These are phyloP conservation scores for Poliocrania exsul DNA, from an alignment of 2,797 vertebrate species.

Conservation along the genomic window DNA sequence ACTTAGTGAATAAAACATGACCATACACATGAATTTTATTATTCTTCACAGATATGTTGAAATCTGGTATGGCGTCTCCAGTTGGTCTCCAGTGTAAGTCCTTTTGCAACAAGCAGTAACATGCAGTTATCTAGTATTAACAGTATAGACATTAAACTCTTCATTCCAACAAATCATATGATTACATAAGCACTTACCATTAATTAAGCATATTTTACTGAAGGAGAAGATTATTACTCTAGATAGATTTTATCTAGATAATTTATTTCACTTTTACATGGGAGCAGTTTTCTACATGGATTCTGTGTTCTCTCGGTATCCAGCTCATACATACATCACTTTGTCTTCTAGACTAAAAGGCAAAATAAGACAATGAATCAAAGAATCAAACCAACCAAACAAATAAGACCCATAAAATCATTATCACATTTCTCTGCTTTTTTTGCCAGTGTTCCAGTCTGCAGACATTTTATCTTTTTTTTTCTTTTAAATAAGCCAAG, in stretches of 20 bases:
- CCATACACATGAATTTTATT: background rate
- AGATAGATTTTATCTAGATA: background rate
- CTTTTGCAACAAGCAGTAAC: background rate
- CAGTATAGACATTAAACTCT: background rate
- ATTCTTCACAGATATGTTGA: background rate
- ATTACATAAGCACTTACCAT: background rate
- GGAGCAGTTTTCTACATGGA: background rate
- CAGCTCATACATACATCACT: background rate
- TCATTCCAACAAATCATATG: background rate
- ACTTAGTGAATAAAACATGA: background rate
- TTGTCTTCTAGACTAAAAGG: background rate
- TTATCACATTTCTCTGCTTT: background rate
- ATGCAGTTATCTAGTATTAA: background rate
- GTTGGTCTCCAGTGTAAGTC: background rate
- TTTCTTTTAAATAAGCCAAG: background rate
- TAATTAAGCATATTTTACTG: background rate
- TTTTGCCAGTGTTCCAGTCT: background rate
- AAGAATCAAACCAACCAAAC: background rate
- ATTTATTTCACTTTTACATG: background rate
- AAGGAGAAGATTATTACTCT: background rate
- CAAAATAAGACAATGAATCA: background rate
- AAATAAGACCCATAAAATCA: background rate
- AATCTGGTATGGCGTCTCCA: background rate
- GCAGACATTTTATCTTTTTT: background rate
- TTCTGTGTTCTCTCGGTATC: background rate